Evolutionary conservation across 2,113 vertebrate species (phyloP).

Genomic region (Vombatus ursinus): DNA sequence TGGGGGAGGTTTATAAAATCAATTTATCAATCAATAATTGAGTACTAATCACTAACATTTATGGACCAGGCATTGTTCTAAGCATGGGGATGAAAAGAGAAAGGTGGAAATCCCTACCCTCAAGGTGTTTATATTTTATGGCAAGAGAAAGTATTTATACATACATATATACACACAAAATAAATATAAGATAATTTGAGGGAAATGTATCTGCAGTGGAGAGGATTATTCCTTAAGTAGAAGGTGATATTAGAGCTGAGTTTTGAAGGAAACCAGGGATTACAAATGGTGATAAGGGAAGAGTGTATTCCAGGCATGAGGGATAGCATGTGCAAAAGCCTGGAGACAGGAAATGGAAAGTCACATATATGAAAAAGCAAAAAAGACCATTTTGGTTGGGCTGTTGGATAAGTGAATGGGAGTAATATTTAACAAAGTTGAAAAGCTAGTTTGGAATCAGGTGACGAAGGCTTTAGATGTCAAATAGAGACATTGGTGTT

Average conservation of each 20-base stretch:
- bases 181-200: neutral
- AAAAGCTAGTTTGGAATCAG: neutral
- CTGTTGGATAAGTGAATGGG: neutral
- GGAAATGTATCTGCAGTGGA: neutral
- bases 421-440: neutral
- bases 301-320: neutral
- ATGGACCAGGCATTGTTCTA: neutral
- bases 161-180: neutral
- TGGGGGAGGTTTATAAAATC: neutral
- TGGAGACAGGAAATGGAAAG: neutral
- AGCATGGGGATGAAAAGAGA: neutral
- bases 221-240: neutral
- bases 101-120: neutral
- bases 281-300: neutral
- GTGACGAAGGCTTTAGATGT: neutral
- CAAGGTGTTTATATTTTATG: neutral
- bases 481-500: neutral
- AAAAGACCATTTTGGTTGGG: neutral
- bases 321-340: neutral
- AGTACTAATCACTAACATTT: neutral
- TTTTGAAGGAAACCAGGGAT: neutral
- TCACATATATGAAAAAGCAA: neutral
- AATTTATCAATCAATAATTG: neutral
- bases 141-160: neutral
- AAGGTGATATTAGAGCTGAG: neutral